Evolutionary conservation across 1,140 invertebrate species (phyloP).

Genomic region (Hesperophylax magnus): DNA sequence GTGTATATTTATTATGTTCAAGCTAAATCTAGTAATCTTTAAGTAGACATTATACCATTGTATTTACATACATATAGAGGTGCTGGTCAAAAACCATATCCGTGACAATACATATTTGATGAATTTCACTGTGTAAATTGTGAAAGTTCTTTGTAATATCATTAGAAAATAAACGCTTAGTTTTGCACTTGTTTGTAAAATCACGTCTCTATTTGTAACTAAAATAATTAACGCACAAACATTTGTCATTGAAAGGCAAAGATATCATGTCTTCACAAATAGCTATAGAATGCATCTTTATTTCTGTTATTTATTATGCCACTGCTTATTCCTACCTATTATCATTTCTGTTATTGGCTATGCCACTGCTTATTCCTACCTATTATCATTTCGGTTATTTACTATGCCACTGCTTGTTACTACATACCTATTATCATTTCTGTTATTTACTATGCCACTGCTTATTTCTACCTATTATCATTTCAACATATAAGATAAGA

Average conservation of each 20-base stretch:
- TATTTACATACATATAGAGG: constrained; percentile 17
- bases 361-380: too few relatives aligned
- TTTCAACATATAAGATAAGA: too few relatives aligned
- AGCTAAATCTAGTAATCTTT: not conserved
- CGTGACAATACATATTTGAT: constrained; percentile 33
- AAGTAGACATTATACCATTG: not conserved
- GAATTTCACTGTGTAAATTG: constrained; percentile 17
- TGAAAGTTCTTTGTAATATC: constrained; percentile 18
- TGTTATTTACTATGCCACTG: too few relatives aligned
- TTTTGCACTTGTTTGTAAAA: constrained; percentile 29
- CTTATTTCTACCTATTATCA: too few relatives aligned
- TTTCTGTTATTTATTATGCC: too few relatives aligned
- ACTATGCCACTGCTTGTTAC: too few relatives aligned
- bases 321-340: too few relatives aligned
- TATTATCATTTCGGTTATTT: too few relatives aligned
- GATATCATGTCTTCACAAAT: too few relatives aligned
- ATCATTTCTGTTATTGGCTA: too few relatives aligned
- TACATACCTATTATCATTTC: too few relatives aligned
- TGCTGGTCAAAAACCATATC: constrained; percentile 24
- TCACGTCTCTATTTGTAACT: constrained; percentile 1
- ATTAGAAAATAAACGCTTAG: not conserved
- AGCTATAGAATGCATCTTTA: too few relatives aligned
- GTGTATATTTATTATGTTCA: not conserved
- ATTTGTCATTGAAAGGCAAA: constrained; percentile 3
- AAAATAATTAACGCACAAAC: constrained; percentile 35